Conservation (phyloP, 2,888 invertebrate species). For the Nasonovia ribisnigri region DNA sequence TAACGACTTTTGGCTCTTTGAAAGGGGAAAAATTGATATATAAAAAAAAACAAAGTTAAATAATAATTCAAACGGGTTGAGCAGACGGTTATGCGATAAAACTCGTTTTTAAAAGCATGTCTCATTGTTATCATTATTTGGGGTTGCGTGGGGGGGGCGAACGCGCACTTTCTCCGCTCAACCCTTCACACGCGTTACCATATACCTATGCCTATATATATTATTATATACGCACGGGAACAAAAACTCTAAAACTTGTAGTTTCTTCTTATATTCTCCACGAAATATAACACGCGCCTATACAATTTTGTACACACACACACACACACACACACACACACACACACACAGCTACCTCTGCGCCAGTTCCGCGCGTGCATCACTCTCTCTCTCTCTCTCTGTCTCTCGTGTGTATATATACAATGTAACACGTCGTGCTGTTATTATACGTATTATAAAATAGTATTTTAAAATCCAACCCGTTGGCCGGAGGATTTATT, state of each 20-base stretch:
- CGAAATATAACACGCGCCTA: background rate
- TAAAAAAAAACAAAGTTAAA: slow-evolving; percentile 49
- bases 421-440: background rate
- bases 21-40: slow-evolving; percentile 61
- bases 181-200: background rate
- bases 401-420: background rate
- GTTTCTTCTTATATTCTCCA: background rate
- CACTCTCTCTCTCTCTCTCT: background rate
- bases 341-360: background rate
- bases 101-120: slow-evolving; percentile 60
- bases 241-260: background rate
- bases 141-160: background rate
- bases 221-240: background rate
- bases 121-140: slow-evolving; percentile 44
- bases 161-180: background rate
- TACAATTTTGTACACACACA: background rate
- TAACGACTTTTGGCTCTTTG: slow-evolving; percentile 56
- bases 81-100: slow-evolving; percentile 58
- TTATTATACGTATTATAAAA: slow-evolving; percentile 6
- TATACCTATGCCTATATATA: background rate
- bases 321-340: background rate
- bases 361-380: background rate
- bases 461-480: background rate
- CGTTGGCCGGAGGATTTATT: slow-evolving; percentile 33
- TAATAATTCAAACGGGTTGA: slow-evolving; percentile 61